These are phyloP conservation scores for Hydrozoanthus gracilis DNA, from an alignment of 92 coral and sea anemone species.

Conservation along the genomic window DNA sequence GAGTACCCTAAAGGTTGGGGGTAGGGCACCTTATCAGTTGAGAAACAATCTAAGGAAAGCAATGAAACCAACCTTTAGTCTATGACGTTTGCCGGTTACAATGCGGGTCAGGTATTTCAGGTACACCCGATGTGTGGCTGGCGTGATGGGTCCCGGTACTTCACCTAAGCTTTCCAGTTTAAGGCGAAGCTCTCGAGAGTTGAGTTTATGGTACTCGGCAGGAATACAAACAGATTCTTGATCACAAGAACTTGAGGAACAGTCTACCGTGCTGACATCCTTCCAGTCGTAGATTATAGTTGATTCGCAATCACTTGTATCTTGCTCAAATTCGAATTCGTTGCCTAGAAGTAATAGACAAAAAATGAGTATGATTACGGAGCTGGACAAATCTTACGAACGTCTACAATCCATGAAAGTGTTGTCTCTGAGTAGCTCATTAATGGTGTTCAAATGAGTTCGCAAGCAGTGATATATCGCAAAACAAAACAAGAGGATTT, in stretches of 20 bases:
- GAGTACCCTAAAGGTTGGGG: no score
- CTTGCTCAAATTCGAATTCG: not conserved
- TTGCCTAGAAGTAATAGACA: not conserved
- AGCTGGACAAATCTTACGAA: no score
- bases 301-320: constrained; percentile 8
- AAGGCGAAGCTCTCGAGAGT: constrained; percentile 50
- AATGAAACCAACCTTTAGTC: constrained; percentile 2
- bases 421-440: no score
- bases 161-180: constrained; percentile 65
- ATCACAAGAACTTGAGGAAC: constrained; percentile 40
- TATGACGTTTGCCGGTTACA: constrained; percentile 55
- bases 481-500: no score
- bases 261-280: constrained; percentile 69
- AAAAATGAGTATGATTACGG: not conserved
- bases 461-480: no score
- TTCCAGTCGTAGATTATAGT: constrained; percentile 92
- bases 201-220: constrained; percentile 28
- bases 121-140: constrained; percentile 71
- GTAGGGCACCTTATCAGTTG: not conserved
- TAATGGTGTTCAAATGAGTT: no score
- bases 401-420: no score
- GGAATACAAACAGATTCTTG: constrained; percentile 63
- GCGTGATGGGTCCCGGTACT: constrained; percentile 85
- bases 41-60: no score
- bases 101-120: constrained; percentile 71